Evolutionary conservation across 2,113 vertebrate species (phyloP), one percentile per base, ranked within the genome.

Genomic region (Zingel zingel): DNA sequence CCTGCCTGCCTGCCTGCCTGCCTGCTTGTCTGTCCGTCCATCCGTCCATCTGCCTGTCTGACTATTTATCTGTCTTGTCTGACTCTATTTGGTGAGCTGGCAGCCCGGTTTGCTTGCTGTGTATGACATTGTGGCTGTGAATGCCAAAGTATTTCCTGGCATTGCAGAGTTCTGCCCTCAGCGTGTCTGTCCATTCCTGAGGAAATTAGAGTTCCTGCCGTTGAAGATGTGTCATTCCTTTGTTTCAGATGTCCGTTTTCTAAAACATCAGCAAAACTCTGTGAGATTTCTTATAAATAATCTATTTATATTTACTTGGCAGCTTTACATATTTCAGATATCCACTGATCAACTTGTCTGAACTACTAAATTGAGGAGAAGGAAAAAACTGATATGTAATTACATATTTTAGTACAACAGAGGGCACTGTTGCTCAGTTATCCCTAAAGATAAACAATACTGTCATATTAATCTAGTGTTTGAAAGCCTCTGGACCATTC

Each of bases 201-300:
- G 91, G 92, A 90, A 94, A 93, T 91, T 59, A 88, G 19, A 74
- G 47, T 91, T 91, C 53, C 82, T 83, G 86, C 68, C 72, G 12
- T 47, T 47, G 51, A 79, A 72, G 69, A 68, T 43, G 45, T 57
- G 59, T 25, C 13, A 5, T 65, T 69, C 9, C 74, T 81, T 80
- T 61, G 66, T 71, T 74, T 36, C 65, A 82, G 16, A 73, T 58
- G 50, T 58, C 69, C 58, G 21, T 69, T 64, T 39, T 53, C 21
- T 36, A 4, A 67, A 73, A 21, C 33, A 25, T 11, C 11, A 48
- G 33, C 33, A 19, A 11, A 18, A 66, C 1, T 33, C 54, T 64
- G 27, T 39, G 5, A 27, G 12, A 47, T 25, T 0, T 36, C 23
- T 10, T 4, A n/a, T 25, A 13, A 47, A 18, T 7, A 0, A 25